Base-by-base conservation (phyloP, 2,113 vertebrate genomes). In the Ascaphus truei region DNA sequence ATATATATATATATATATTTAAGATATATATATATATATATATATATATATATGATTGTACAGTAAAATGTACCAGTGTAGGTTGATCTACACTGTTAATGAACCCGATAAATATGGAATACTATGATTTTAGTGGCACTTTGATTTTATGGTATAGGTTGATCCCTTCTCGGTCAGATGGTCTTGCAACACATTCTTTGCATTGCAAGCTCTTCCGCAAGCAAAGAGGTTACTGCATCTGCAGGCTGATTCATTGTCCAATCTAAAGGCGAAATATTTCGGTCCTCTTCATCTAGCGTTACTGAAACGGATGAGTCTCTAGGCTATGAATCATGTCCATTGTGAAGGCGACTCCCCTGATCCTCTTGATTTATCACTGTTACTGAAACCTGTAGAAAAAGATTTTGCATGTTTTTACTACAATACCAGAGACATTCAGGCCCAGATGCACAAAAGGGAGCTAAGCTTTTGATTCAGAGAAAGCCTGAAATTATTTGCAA, bases 341-440 rank as follows among this genome's bases (percentile, higher is more conserved):
- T 95, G 91, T 77, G 92, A 81, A 43, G 95, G 93, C 51, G 90
- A 91, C 55, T 93, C 88, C 81, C 92, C 89, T 62, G 94, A 94
- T 84, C 94, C 94, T 92, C 84, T 94, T 73, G 95, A 93, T 76
- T 92, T 84, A 84, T 93, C 92, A 77, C 92, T 92, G 85, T 90
- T 94, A 81, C 92, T 89, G 84, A 94, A 95, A 80, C 91, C 97
- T 99, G 75, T 33, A 73, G 66, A 67, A 48, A 83, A 74, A 76
- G 20, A 57, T n/a, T 15, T 15, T 3, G 37, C n/a, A n/a, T n/a
- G n/a, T n/a, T n/a, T n/a, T n/a, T n/a, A n/a, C n/a, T n/a, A n/a
- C n/a, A n/a, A n/a, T n/a, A n/a, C n/a, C n/a, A n/a, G n/a, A n/a
- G n/a, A n/a, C n/a, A n/a, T n/a, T n/a, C n/a, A n/a, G n/a, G n/a